Conservation (phyloP, 2,797 vertebrate genomes). For the Halcyon smyrnensis region DNA sequence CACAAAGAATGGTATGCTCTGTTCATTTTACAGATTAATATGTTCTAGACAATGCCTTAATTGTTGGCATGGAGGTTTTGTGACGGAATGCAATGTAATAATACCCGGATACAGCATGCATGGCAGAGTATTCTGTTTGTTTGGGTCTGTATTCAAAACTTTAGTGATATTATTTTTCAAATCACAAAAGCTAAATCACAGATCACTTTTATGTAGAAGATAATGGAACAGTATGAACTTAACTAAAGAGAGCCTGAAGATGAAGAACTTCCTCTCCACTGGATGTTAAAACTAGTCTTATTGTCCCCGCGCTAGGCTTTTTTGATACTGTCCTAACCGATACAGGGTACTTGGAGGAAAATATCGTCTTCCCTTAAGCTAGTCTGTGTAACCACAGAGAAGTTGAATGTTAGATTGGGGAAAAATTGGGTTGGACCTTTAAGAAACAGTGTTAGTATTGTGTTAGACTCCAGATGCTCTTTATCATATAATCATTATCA, state of each 20-base stretch:
- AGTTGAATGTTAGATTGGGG: neutral
- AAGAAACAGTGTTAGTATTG: conserved; percentile 68
- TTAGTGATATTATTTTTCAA: neutral
- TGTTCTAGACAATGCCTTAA: neutral
- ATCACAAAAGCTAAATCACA: neutral
- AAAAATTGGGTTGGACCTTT: conserved; percentile 56
- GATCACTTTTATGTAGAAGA: neutral
- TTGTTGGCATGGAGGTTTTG: neutral
- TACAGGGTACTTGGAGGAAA: neutral
- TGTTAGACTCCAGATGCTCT: conserved; percentile 77
- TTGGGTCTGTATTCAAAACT: neutral
- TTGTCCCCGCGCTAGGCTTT: accelerated
- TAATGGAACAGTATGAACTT: neutral
- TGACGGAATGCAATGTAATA: neutral
- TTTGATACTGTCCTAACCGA: neutral
- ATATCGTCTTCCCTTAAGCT: neutral
- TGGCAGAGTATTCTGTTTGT: neutral
- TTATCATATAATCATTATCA: conserved; percentile 78
- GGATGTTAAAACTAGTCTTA: neutral
- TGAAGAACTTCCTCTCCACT: neutral
- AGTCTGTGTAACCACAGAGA: neutral
- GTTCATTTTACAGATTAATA: neutral
- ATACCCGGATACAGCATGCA: accelerated
- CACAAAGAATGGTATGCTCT: neutral
- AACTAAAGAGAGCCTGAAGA: neutral